Evolutionary conservation across 2,888 invertebrate genomes (phyloP).

Genomic region (Epinotia nisella): DNA sequence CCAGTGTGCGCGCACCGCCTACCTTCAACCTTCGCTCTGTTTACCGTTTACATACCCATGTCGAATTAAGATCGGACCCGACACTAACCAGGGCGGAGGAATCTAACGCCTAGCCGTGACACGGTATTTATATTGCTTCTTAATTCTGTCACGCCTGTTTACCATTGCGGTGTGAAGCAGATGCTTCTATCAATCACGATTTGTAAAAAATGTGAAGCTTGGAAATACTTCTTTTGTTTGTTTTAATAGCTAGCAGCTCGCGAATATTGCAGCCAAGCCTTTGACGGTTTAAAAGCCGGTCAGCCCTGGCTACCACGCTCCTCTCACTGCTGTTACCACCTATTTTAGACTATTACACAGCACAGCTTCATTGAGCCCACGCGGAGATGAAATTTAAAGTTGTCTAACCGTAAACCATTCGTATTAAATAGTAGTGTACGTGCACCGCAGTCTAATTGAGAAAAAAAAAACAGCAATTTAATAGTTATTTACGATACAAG

Average conservation of each 20-base stretch:
- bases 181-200: background rate
- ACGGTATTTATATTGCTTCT: conserved; percentile 31
- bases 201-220: background rate
- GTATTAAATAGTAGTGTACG: too few relatives aligned
- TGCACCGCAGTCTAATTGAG: too few relatives aligned
- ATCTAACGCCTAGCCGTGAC: conserved; percentile 34
- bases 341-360: too few relatives aligned
- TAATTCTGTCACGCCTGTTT: conserved; percentile 32
- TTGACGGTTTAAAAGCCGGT: too few relatives aligned
- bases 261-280: too few relatives aligned
- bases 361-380: too few relatives aligned
- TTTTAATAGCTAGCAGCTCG: background rate
- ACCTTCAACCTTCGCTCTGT: background rate
- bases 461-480: too few relatives aligned
- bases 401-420: too few relatives aligned
- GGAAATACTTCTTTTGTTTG: background rate
- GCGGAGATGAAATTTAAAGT: too few relatives aligned
- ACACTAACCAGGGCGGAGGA: conserved; percentile 28
- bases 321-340: too few relatives aligned
- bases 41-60: conserved; percentile 29
- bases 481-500: too few relatives aligned
- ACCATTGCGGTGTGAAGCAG: conserved; percentile 6
- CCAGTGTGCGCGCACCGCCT: background rate
- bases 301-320: too few relatives aligned
- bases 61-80: conserved; percentile 33